Base-by-base conservation (phyloP, 2,888 invertebrate genomes). In the Nemotelus pantherinus region DNA sequence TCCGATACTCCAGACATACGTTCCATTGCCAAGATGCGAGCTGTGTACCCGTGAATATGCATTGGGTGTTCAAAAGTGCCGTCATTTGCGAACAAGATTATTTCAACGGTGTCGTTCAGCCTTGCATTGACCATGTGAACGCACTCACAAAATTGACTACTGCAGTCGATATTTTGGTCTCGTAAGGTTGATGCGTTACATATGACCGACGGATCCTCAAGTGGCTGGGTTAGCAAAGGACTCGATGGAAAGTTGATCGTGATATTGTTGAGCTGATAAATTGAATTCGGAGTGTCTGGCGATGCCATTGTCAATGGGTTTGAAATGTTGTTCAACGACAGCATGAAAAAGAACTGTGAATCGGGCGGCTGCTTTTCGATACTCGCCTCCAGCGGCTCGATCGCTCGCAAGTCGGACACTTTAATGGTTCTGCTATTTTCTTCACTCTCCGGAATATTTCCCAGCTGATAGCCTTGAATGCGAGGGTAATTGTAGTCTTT, bases 1-100 rank as follows among this genome's bases (percentile, higher is more conserved):
- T 55, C 47, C 3, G 70, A 55, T 7, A 70, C 3, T 2, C 55
- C 43, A 3, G 53, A 47, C 6, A 41, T 10, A 3, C 55, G 53
- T 55, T 70, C 70, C 70, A 53, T 53, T 41, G 70, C 70, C 6
- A 70, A 9, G 7, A 70, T 55, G 10, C 70, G 53, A 70, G 9
- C 53, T 53, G 70, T 70, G 43, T 70, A 70, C 10, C 70, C 70
- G 43, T 70, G 70, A 7, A 10, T 43, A 43, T 70, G 70, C 53
- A 70, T 70, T 43, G 70, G 70, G 43, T 70, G 70, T 43, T 70
- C 70, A 43, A 10, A 9, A 43, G 25, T 6, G 3, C 63, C 63
- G 7, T 63, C 63, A 2, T 3, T 70, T 5, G 7, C 4, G 9
- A 43, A 70, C 55, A 70, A 55, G 5, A 70, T 70, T 2, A 70